Evolutionary conservation across 2,113 vertebrate genomes (phyloP), one percentile per base, ranked within the genome.

Genomic region (Heterocephalus glaber): DNA sequence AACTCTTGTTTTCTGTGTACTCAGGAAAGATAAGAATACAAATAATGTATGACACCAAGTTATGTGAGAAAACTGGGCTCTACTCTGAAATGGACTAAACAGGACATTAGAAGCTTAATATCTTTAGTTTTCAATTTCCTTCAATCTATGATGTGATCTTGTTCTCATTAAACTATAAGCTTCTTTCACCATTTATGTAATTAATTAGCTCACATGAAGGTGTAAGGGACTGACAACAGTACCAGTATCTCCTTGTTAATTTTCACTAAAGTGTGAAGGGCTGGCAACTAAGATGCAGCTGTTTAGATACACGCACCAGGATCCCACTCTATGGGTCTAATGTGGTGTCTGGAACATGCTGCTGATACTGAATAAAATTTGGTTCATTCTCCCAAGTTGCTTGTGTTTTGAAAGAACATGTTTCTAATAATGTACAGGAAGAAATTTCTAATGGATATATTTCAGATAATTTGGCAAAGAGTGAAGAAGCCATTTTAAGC

Each of bases 61-160:
- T 81, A 52, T 63, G 2, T 41, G 52, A 41, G 3, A 89, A 92
- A 94, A 85, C 38, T 41, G 12, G 24, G 11, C 22, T 92, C 7
- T 10, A 60, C 1, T 91, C 14, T 94, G 61, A 93, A 82, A 90
- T 83, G 49, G 66, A 89, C 41, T 12, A 52, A 88, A 63, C 3
- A 58, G 20, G 94, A 94, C 41, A 89, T 54, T n/a, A 2, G 49
- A 92, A 66, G 22, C 28, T 94, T 82, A 95, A 4, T 88, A 79
- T 30, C 24, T 70, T 83, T 58, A 61, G 47, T 5, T 93, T 93
- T 95, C 22, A 26, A 47, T 79, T 92, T 90, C 49, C 13, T 76
- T 86, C 90, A 95, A 89, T 72, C 11, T 72, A 33, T 61, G 10
- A 72, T 54, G 35, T 47, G 35, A 72, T 70, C 93, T 95, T 77